phyloP scores from a whole-genome alignment of 2,113 vertebrate species.

The Cololabis saira region DNA sequence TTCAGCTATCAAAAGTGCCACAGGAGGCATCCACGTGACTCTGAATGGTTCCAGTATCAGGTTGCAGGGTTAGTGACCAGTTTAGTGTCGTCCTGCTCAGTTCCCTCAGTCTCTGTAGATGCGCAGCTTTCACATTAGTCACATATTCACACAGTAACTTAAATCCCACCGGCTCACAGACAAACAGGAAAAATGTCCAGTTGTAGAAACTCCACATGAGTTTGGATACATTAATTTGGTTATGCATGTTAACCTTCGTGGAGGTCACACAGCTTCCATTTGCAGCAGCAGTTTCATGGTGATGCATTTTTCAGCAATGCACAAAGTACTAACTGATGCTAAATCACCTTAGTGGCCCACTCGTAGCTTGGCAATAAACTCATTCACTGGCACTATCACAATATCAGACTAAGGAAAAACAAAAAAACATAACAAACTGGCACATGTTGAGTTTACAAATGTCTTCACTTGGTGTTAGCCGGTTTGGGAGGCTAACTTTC shows the following conservation, averaged over 20 bases:
- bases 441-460: too few species aligned
- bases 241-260: not conserved
- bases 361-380: not conserved
- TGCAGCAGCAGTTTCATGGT: constrained; percentile 1
- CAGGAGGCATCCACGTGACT: constrained; percentile 44
- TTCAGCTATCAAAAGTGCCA: constrained; percentile 44
- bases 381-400: too few species aligned
- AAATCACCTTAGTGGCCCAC: not conserved
- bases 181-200: too few species aligned
- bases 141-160: not conserved
- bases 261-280: constrained; percentile 1
- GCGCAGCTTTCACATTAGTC: not conserved
- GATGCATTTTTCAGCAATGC: not conserved
- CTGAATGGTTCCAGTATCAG: constrained; percentile 13
- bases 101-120: not conserved
- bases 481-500: too few species aligned
- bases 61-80: not conserved
- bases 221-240: too few species aligned
- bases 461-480: too few species aligned
- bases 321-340: not conserved
- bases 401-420: too few species aligned
- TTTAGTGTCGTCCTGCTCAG: not conserved
- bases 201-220: too few species aligned
- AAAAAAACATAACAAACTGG: too few species aligned
- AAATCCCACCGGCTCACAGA: not conserved